Percentiles rank a stretch among this genome's conserved stretches.
These are phyloP conservation scores for Unio pictorum DNA, from an alignment of 2,888 invertebrate genomes.

Conservation along the genomic window DNA sequence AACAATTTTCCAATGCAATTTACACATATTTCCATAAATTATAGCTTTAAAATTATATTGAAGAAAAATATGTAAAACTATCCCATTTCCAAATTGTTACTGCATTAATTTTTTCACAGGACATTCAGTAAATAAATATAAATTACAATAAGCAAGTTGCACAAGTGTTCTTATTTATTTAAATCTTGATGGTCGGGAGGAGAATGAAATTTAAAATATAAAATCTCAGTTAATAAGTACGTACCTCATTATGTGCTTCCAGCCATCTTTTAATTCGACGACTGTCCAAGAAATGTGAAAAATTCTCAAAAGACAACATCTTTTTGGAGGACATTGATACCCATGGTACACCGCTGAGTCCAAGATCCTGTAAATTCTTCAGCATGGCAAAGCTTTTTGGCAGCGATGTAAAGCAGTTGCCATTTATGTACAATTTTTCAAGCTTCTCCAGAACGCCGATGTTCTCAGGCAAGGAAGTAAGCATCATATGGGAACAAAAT, in stretches of 20 bases:
- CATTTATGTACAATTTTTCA: constrained; percentile 45
- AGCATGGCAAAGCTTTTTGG: constrained; percentile 50
- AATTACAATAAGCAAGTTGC: too few species aligned
- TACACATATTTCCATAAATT: too few species aligned
- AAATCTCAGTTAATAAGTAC: not conserved
- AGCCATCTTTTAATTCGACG: constrained; percentile 48
- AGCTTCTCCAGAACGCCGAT: constrained; percentile 52
- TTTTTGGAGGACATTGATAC: constrained; percentile 37
- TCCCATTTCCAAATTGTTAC: too few species aligned
- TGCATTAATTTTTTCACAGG: too few species aligned
- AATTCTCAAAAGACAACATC: constrained; percentile 49
- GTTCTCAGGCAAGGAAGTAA: constrained; percentile 49
- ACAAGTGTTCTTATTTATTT: too few species aligned
- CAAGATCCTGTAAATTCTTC: constrained; percentile 46
- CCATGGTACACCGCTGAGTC: constrained; percentile 61
- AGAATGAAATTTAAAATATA: too few species aligned
- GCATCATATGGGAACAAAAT: constrained; percentile 46
- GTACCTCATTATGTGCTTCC: constrained; percentile 47
- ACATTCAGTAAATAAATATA: too few species aligned
- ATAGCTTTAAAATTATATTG: too few species aligned
- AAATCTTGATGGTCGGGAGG: too few species aligned
- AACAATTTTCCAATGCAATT: too few species aligned
- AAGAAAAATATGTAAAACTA: too few species aligned
- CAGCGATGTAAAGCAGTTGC: constrained; percentile 52
- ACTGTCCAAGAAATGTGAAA: constrained; percentile 43